phyloP scores from a whole-genome alignment of 2,888 invertebrate species.

The Listrodromus nycthemerus region DNA sequence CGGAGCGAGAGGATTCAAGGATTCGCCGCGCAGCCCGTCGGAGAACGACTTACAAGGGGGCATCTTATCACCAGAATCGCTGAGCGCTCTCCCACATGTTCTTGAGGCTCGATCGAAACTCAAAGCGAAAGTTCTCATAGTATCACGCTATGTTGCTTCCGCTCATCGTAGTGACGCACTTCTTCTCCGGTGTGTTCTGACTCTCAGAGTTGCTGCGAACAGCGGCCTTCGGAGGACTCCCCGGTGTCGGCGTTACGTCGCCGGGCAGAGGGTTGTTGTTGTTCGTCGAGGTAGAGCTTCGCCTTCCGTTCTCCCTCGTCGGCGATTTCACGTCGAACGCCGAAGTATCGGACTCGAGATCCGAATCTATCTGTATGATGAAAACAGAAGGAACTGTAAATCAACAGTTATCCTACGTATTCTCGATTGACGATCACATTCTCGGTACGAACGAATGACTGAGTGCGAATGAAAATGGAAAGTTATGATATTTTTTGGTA shows the following conservation, averaged over 20 bases:
- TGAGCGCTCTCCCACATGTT: constrained; percentile 81
- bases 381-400: not conserved
- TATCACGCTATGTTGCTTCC: constrained; percentile 87
- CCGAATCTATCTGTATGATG: constrained; percentile 86
- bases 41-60: constrained; percentile 28
- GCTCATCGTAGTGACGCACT: constrained; percentile 86
- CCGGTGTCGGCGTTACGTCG: constrained; percentile 83
- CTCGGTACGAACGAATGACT: not conserved
- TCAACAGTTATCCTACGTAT: not conserved
- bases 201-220: constrained; percentile 86
- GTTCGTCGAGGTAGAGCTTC: constrained; percentile 85
- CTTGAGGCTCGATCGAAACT: constrained; percentile 81
- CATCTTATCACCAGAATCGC: constrained; percentile 77
- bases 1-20: not conserved
- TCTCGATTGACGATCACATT: too few species aligned
- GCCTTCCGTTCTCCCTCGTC: constrained; percentile 84
- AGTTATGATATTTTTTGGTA: not conserved
- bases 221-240: constrained; percentile 82
- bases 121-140: constrained; percentile 82
- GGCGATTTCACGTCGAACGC: constrained; percentile 87
- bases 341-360: constrained; percentile 87
- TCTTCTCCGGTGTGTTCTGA: constrained; percentile 86
- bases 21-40: constrained; percentile 22
- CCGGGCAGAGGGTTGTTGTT: constrained; percentile 85
- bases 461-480: constrained; percentile 13